Evolutionary conservation across 2,113 vertebrate genomes (phyloP), one percentile per base, ranked within the genome.

Genomic region (Pipra filicauda): DNA sequence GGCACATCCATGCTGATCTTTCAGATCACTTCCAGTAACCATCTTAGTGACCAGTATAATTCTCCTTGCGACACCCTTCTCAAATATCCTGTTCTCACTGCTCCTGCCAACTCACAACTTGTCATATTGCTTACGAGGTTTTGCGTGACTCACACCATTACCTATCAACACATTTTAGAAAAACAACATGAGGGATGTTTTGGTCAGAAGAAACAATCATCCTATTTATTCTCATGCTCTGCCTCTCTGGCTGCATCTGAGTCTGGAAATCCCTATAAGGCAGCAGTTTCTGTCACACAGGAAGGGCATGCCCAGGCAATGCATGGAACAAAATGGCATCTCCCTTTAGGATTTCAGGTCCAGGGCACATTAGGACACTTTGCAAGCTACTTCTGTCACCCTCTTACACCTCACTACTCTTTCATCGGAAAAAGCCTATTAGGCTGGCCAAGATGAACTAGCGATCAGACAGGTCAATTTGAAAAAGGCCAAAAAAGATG

Each of bases 1-100:
- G 52, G 43, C 33, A 65, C 24, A n/a, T 23, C 31, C 49, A 37
- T 16, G 9, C 5, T 69, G 49, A 49, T 76, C 15, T 61, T 65
- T 33, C 22, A 43, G 14, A 61, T 57, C 31, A 19, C n/a, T 57
- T 86, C 31, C 26, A 61, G 1, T 77, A 73, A 54, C 22, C 46
- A 71, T 71, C 26, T 18, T 24, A 44, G 51, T 31, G 31, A 61
- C 15, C 16, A 28, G 24, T 46, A 39, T 35, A 30, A 12, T 28
- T 90, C 30, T 91, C 23, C 69, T 61, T 55, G 30, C 0, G 0
- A 61, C 1, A 3, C 2, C 12, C 18, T 69, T 57, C 55, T 37
- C 52, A 67, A 51, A 75, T 31, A 74, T 3, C 5, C 44, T 82
- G 22, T 11, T 81, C 39, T 90, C 75, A n/a, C 30, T 12, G 15